Evolutionary conservation across 1,140 invertebrate genomes (phyloP), one percentile per base, ranked within the genome.

Genomic region (Heliconius nattereri): DNA sequence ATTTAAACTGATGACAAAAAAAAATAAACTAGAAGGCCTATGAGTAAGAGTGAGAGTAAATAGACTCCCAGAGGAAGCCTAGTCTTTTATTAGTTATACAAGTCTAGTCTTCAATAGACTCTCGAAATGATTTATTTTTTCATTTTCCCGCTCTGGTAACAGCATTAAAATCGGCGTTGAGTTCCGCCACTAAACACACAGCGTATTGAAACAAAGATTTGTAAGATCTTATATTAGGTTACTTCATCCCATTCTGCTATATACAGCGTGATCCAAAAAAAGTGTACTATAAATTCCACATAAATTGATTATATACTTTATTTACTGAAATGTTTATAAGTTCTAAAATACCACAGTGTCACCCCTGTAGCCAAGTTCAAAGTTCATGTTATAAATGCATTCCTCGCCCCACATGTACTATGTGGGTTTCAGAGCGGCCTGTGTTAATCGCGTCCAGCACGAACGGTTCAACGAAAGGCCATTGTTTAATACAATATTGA

Each of bases 351-450:
- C 7, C 26, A 29, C 20, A 35, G 6, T 75, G 54, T n/a, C 29
- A 75, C 35, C 52, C 54, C 74, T 75, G 2, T 19, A n/a, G 40
- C 60, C 54, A 75, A 75, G 74, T 75, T 75, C 74, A 75, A 75
- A 75, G 32, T 57, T 75, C 54, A 75, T 75, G 54, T 60, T 37
- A 37, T 60, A 75, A 75, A 75, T 75, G 74, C 74, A 75, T 75
- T 75, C 54, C 57, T 32, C 45, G 23, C 40, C 37, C 54, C 49
- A 52, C 49, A 45, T 45, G 23, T 35, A 35, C 32, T 35, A 35
- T 35, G 32, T 35, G 6, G 7, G 32, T 35, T 35, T 75, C 73
- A 57, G 16, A 75, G 57, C 37, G n/a, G 49, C n/a, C 32, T 49
- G 7, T 2, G 16, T n/a, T 75, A 75, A 60, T 75, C 20, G 32